A percentile compares a stretch with the other conserved stretches of the same genome.
Conservation (phyloP, 2,888 invertebrate genomes). For the Trichopoda pennipes region DNA sequence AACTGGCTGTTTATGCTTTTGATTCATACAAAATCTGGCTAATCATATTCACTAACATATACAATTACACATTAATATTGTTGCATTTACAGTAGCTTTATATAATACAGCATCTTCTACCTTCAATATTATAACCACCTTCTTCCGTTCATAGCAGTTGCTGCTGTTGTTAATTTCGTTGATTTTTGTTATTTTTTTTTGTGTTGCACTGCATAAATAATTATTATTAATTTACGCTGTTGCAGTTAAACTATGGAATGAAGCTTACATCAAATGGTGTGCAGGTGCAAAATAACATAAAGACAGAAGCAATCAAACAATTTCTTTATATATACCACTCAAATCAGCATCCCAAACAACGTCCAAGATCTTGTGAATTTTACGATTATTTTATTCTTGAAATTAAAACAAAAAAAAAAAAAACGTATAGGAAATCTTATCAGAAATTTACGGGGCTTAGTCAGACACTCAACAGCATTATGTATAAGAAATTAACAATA, state of each 20-base stretch:
- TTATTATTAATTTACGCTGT: slow-evolving; percentile 68
- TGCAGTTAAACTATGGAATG: slow-evolving; percentile 58
- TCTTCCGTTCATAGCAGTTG: slow-evolving; percentile 57
- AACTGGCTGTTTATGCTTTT: slow-evolving; percentile 34
- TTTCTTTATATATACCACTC: slow-evolving; percentile 48
- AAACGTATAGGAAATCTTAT: slow-evolving; percentile 24
- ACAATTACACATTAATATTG: slow-evolving; percentile 1
- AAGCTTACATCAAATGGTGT: slow-evolving; percentile 55
- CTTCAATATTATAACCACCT: slow-evolving; percentile 62
- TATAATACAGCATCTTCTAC: slow-evolving; percentile 40
- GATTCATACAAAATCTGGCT: slow-evolving; percentile 54
- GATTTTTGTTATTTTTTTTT: slow-evolving; percentile 20
- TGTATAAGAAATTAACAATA: slow-evolving; percentile 17
- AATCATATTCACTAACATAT: slow-evolving; percentile 41
- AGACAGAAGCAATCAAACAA: slow-evolving; percentile 64
- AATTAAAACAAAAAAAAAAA: background rate
- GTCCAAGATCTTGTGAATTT: slow-evolving; percentile 48
- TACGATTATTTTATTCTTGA: slow-evolving; percentile 56
- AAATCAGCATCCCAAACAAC: background rate
- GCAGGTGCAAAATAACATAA: slow-evolving; percentile 66
- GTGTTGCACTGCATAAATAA: slow-evolving; percentile 65
- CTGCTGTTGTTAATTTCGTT: slow-evolving; percentile 10
- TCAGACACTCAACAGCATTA: slow-evolving; percentile 5
- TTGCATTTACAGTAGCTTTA: slow-evolving; percentile 60
- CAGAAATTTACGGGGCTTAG: slow-evolving; percentile 36